Base-by-base conservation (phyloP, 2,888 invertebrate genomes). In the Ochropleura plecta region DNA sequence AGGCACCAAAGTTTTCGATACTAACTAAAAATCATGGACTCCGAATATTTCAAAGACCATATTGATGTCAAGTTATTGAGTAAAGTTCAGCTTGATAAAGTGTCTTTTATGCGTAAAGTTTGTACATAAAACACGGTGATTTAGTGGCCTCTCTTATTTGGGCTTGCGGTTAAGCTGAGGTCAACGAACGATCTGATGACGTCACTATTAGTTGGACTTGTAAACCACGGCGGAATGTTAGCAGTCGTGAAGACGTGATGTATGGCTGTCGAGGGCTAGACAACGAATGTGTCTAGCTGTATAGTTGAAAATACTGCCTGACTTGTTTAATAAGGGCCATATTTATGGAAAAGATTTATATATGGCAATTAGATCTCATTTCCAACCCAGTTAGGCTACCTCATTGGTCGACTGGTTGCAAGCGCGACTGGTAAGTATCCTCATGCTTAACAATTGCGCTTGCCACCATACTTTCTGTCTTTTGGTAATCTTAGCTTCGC, bases 121-220 rank as follows among this genome's bases (percentile, higher is more conserved):
- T 82, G 78, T 78, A 76, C 86, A 90, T 90, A 90, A 91, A 91
- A 88, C 88, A 90, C 80, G 86, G 83, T 90, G 88, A 90, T 91
- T 87, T 88, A 88, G 76, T 69, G 64, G 65, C 48, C 70, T 66
- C 67, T 82, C 76, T 83, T 83, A 86, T 86, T 85, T 76, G 55
- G 79, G 73, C 57, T 66, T 77, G 67, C 46, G 77, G 82, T 48
- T 82, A 48, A 53, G 20, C 57, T 62, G 48, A 74, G 69, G 70
- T 82, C 71, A 59, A 48, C 42, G 67, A 10, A 10, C 70, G 57
- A 71, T 76, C 57, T 55, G 63, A 67, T 82, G 62, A 77, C 62
- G 69, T 69, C 55, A 76, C 62, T 55, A 60, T 70, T 48, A 51
- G 60, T 73, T 82, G 49, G 51, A 69, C 40, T 66, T 69, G 57